Evolutionary conservation across 2,797 vertebrate genomes (phyloP).

Genomic region (Rallus crepitans): DNA sequence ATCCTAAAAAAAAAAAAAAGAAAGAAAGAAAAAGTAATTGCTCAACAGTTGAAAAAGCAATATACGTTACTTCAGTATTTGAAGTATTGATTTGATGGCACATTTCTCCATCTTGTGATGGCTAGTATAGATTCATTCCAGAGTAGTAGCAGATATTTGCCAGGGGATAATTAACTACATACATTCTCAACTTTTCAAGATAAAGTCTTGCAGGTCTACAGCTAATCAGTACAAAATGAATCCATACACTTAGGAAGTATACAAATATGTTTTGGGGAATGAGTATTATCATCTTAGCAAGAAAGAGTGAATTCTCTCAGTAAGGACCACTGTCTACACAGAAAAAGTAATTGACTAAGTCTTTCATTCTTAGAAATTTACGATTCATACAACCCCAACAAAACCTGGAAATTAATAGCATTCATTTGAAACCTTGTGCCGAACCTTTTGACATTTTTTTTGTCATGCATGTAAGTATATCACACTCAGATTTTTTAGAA

Average conservation of each 20-base stretch:
- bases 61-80: not conserved
- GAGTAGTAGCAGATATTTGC: not conserved
- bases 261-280: not conserved
- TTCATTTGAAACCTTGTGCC: not conserved
- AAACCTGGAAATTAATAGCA: not conserved
- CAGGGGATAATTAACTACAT: not conserved
- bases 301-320: not conserved
- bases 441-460: not conserved
- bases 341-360: not conserved
- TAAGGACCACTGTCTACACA: not conserved
- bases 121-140: not conserved
- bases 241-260: not conserved
- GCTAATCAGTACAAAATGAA: not conserved
- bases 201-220: not conserved
- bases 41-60: not conserved
- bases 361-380: not conserved
- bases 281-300: not conserved
- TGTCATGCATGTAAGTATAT: accelerated
- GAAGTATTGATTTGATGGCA: not conserved
- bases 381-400: not conserved
- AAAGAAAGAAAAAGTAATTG: not conserved
- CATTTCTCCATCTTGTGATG: not conserved
- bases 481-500: not conserved
- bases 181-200: not conserved
- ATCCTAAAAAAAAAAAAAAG: not conserved